A percentile compares a stretch with the other conserved stretches of the same genome.
phyloP scores from a whole-genome alignment of 1,140 invertebrate genomes.

The Acromyrmex charruanus region DNA sequence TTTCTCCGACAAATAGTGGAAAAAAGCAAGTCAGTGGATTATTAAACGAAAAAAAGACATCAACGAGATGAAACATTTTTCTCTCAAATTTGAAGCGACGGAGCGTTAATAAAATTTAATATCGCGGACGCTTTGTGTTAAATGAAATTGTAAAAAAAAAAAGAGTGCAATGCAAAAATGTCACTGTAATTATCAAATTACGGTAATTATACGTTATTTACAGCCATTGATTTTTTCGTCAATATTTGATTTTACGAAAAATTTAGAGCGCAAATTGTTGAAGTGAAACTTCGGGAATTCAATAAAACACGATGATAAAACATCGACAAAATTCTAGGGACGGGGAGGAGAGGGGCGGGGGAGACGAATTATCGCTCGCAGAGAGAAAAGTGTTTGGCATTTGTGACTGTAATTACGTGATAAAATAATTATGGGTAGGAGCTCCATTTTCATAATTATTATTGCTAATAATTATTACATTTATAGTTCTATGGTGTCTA shows the following conservation, averaged over 20 bases:
- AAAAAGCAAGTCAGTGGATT: constrained; percentile 2
- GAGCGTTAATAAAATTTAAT: constrained; percentile 3
- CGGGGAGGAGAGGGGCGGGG: no score
- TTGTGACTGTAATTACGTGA: no score
- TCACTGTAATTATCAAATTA: neutral
- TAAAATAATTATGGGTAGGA: no score
- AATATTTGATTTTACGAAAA: neutral
- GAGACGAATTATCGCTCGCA: neutral
- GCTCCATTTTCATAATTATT: no score
- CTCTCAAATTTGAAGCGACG: neutral
- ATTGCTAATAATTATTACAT: no score
- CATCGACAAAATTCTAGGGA: neutral
- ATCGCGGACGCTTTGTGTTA: neutral
- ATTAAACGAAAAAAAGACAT: neutral
- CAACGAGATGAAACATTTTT: constrained; percentile 4
- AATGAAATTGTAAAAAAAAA: neutral
- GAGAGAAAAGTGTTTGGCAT: no score
- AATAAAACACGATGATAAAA: neutral
- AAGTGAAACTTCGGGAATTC: constrained; percentile 1
- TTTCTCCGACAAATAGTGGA: neutral
- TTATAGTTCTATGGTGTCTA: no score
- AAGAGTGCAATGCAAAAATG: neutral
- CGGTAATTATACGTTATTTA: neutral
- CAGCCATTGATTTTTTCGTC: neutral
- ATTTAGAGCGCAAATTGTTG: neutral